Evolutionary conservation across 1,140 invertebrate species (phyloP).

Genomic region (Caenorhabditis latens): DNA sequence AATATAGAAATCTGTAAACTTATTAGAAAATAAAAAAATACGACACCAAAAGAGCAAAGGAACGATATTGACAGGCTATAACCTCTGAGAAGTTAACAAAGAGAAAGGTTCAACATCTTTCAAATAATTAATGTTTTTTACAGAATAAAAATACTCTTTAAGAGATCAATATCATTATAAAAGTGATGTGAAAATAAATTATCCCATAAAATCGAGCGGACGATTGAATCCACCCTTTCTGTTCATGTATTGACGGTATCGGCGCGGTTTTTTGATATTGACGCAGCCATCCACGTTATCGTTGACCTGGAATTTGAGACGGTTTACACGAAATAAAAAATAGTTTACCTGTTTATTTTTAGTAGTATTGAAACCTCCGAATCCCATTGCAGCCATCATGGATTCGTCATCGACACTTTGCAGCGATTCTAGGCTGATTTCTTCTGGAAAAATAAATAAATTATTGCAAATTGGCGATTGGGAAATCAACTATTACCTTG

Average conservation of each 20-base stretch:
- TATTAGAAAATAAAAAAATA: background rate
- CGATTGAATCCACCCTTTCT: conserved; percentile 98
- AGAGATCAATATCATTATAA: background rate
- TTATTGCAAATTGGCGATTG: conserved; percentile 7
- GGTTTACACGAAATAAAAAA: background rate
- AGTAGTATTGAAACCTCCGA: conserved; percentile 92
- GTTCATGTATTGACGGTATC: conserved; percentile 99
- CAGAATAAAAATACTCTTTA: background rate
- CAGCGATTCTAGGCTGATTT: conserved; percentile 78
- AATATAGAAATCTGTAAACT: background rate
- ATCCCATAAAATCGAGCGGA: conserved; percentile 85
- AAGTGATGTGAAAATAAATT: conserved; percentile 32
- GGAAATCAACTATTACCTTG: conserved; percentile 68
- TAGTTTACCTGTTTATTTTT: conserved; percentile 86
- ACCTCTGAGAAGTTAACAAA: background rate
- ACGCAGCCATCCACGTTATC: conserved; percentile 92
- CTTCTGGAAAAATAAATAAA: conserved; percentile 63
- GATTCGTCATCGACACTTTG: conserved; percentile 88
- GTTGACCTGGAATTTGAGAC: conserved; percentile 80
- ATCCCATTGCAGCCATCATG: conserved; percentile 97
- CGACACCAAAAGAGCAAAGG: background rate
- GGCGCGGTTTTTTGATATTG: conserved; percentile 93
- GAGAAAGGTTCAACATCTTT: too few relatives aligned
- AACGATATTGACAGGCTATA: background rate
- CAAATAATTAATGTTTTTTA: too few relatives aligned